These are phyloP conservation scores for Oenanthe oenanthe DNA, from an alignment of 2,113 vertebrate species.

Conservation along the genomic window DNA sequence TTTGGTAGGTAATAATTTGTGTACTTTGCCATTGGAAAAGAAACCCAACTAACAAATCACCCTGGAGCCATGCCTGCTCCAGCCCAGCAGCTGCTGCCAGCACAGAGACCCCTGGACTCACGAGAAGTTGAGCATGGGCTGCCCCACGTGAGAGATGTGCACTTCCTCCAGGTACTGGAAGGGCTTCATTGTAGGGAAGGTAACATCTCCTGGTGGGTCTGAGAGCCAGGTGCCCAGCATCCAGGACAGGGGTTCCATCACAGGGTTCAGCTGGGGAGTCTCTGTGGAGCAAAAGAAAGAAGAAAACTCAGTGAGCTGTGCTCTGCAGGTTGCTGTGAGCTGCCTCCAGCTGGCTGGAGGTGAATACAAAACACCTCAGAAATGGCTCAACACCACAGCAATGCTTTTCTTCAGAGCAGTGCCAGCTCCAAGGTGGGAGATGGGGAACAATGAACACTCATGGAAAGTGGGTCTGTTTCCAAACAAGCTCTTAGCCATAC, in stretches of 20 bases:
- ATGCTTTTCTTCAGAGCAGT: not conserved
- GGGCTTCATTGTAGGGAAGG: conserved; percentile 85
- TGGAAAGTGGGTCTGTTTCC: not conserved
- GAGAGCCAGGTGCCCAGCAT: conserved; percentile 94
- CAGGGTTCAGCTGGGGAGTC: conserved; percentile 81
- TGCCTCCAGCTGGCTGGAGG: not conserved
- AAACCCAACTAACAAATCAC: not conserved
- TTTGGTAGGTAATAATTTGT: not conserved
- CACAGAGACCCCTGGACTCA: conserved; percentile 52
- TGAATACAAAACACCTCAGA: not conserved
- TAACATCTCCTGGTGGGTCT: conserved; percentile 84
- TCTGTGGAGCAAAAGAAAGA: conserved; percentile 52
- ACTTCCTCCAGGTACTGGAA: conserved; percentile 90
- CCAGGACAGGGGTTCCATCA: conserved; percentile 89
- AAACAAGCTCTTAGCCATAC: not conserved
- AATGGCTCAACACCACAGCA: not conserved
- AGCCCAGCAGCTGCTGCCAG: not conserved
- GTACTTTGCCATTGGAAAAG: not conserved
- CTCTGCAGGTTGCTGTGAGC: not conserved
- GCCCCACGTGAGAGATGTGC: conserved; percentile 90
- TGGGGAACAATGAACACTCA: fast-evolving
- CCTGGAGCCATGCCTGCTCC: not conserved
- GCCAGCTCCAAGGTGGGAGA: not conserved
- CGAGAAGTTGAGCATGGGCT: conserved; percentile 94
- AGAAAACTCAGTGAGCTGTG: not conserved